Evolutionary conservation across 2,797 vertebrate species (phyloP).

Genomic region (Cebuella pygmaea): DNA sequence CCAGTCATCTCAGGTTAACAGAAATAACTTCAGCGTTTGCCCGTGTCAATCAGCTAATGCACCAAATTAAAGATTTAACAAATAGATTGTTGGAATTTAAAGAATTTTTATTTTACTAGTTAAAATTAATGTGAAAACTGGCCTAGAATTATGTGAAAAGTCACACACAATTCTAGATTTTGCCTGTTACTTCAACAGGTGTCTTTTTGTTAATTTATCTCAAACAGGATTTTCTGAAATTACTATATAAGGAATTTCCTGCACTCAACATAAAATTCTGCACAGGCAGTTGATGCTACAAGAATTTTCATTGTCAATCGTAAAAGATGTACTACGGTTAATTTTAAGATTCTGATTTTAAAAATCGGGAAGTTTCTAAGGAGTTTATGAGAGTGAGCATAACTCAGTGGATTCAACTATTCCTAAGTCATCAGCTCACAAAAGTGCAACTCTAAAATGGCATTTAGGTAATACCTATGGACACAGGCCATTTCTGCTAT

Average conservation of each 20-base stretch:
- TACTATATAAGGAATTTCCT: not conserved
- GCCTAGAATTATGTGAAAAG: not conserved
- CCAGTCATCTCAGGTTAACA: not conserved
- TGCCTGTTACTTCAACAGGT: not conserved
- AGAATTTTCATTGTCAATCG: not conserved
- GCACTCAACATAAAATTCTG: not conserved
- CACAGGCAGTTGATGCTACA: not conserved
- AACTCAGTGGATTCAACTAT: not conserved
- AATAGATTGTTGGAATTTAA: not conserved
- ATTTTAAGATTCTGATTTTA: not conserved
- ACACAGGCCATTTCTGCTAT: rapidly evolving
- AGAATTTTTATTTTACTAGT: not conserved
- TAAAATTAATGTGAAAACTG: not conserved
- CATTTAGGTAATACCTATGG: rapidly evolving
- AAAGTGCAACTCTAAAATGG: not conserved
- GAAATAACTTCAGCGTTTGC: not conserved
- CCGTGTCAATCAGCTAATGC: not conserved
- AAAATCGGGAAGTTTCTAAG: not conserved
- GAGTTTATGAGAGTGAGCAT: not conserved
- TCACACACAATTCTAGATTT: not conserved
- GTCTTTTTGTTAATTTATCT: not conserved
- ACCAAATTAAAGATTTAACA: not conserved
- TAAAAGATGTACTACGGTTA: not conserved
- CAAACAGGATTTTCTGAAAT: not conserved
- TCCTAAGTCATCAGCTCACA: not conserved